Evolutionary conservation across 2,797 vertebrate genomes (phyloP).

Genomic region (Lepidocolaptes lacrymiger): DNA sequence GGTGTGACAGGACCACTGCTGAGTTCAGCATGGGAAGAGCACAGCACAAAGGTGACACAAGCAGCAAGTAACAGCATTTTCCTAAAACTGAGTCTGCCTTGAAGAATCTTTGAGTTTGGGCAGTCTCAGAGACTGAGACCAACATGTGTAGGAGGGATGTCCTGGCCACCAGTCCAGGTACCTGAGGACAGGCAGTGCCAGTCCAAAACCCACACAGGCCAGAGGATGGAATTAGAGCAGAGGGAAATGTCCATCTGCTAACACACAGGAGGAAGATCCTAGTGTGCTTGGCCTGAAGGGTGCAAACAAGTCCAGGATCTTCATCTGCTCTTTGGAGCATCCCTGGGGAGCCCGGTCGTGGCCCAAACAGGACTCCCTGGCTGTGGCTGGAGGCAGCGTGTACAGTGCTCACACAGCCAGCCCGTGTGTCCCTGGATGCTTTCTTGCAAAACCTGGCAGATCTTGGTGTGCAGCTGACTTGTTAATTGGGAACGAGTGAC

Average conservation of each 20-base stretch:
- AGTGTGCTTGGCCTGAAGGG: neutral
- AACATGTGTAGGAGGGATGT: rapidly evolving
- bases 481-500: neutral
- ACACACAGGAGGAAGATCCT: neutral
- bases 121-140: neutral
- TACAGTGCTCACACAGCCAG: neutral
- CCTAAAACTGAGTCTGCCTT: neutral
- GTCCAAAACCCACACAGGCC: neutral
- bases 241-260: neutral
- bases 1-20: neutral
- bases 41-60: neutral
- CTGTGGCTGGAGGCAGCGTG: neutral
- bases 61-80: neutral
- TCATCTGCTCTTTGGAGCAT: neutral
- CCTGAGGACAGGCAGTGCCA: neutral
- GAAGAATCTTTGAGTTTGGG: neutral
- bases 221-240: neutral
- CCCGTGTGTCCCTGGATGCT: neutral
- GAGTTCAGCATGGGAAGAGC: neutral
- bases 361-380: neutral
- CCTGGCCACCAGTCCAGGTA: neutral
- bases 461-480: constrained; percentile 37
- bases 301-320: neutral
- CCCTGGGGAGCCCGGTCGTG: rapidly evolving
- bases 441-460: constrained; percentile 18